Percentiles rank a stretch among this genome's conserved stretches.
These are phyloP conservation scores for Oedothorax gibbosus DNA, from an alignment of 1,140 invertebrate genomes.

Conservation along the genomic window DNA sequence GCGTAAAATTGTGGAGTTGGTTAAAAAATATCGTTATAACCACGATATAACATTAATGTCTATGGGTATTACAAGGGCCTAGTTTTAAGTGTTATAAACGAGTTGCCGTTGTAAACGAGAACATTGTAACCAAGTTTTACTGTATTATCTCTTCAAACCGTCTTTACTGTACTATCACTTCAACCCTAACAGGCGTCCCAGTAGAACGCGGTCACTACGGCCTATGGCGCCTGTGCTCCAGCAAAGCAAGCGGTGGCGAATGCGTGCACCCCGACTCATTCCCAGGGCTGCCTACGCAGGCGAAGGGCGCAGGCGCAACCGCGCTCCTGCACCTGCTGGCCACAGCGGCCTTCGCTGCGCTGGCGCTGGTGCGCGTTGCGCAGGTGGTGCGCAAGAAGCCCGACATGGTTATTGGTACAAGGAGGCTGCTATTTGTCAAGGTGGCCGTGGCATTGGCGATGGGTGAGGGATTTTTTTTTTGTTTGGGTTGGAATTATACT, in stretches of 20 bases:
- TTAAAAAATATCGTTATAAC: no score
- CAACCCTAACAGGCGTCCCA: conserved; percentile 17
- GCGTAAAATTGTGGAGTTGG: no score
- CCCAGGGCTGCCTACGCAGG: conserved; percentile 7
- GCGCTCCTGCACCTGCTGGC: conserved; percentile 37
- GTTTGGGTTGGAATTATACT: not conserved
- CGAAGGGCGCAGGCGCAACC: conserved; percentile 9
- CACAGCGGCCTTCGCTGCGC: conserved; percentile 17
- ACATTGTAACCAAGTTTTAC: no score
- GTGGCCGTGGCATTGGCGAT: conserved; percentile 36
- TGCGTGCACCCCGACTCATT: conserved; percentile 27
- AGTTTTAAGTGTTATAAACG: no score
- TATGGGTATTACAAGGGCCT: no score
- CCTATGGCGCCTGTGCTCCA: conserved; percentile 45
- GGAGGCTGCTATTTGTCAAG: conserved; percentile 40
- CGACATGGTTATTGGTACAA: conserved; percentile 42
- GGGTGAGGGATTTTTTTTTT: conserved; percentile 29
- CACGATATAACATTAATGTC: no score
- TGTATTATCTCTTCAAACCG: no score
- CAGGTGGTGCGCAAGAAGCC: conserved; percentile 19
- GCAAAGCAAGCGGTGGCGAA: not conserved
- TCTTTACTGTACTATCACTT: no score
- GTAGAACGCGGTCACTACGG: conserved; percentile 53
- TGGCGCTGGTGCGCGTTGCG: conserved; percentile 17
- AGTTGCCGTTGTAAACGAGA: no score